Evolutionary conservation across 2,113 vertebrate species (phyloP).

Genomic region (Brachyhypopomus occidentalis): DNA sequence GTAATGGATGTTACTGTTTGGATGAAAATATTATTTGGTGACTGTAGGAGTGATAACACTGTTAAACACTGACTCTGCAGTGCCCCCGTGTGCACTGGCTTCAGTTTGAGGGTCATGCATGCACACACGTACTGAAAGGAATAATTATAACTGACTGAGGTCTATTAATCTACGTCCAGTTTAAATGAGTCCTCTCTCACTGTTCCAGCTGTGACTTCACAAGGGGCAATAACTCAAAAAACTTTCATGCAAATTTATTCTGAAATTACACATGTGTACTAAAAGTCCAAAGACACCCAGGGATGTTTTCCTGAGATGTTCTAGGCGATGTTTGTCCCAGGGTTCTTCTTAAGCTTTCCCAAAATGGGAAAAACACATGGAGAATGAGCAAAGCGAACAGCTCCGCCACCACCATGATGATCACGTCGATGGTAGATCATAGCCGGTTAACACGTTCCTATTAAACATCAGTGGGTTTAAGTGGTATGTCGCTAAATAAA

Average conservation of each 20-base stretch:
- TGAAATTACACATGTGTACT: not conserved
- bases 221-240: not conserved
- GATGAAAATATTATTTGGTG: constrained; percentile 61
- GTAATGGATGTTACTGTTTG: constrained; percentile 67
- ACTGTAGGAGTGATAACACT: constrained; percentile 56
- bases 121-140: constrained; percentile 33
- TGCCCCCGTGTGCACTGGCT: constrained; percentile 18
- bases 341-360: not conserved
- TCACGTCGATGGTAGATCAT: no score
- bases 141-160: constrained; percentile 30
- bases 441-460: no score
- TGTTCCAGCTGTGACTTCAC: constrained; percentile 12
- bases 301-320: no score
- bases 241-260: not conserved
- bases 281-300: not conserved
- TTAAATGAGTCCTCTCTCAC: constrained; percentile 38
- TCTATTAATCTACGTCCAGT: constrained; percentile 42
- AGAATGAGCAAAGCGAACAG: no score
- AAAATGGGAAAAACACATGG: not conserved
- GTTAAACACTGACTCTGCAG: constrained; percentile 23
- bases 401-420: no score
- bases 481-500: no score
- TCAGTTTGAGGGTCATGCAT: constrained; percentile 15
- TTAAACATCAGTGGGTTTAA: no score
- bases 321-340: not conserved